A percentile compares a stretch with the other conserved stretches of the same genome.
phyloP scores from a whole-genome alignment of 2,797 vertebrate species.

The Ibycter americanus region DNA sequence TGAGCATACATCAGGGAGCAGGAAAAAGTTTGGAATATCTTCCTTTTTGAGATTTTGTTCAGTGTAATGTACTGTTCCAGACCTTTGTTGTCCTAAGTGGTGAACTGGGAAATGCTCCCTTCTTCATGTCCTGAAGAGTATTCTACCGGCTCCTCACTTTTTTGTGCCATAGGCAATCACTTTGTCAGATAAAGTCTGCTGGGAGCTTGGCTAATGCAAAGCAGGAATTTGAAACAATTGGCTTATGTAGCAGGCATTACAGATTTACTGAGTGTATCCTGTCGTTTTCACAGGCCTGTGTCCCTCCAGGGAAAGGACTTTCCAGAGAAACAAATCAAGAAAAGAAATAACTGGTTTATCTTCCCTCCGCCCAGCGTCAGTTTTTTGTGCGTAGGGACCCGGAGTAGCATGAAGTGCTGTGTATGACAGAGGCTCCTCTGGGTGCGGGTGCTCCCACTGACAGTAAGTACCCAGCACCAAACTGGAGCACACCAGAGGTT shows the following conservation, averaged over 20 bases:
- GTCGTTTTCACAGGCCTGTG: not conserved
- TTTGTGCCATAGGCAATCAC: not conserved
- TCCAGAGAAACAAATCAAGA: not conserved
- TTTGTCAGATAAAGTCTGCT: not conserved
- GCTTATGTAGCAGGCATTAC: not conserved
- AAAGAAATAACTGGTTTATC: not conserved
- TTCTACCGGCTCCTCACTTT: not conserved
- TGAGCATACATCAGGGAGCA: not conserved
- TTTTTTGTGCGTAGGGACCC: not conserved
- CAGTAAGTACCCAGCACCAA: not conserved
- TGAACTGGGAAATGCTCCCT: not conserved
- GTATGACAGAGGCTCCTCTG: not conserved
- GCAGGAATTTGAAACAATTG: not conserved
- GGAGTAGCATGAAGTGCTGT: not conserved
- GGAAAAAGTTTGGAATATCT: conserved; percentile 18
- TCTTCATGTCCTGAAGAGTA: not conserved
- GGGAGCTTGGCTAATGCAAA: not conserved
- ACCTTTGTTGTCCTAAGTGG: not conserved
- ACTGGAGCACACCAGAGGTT: not conserved
- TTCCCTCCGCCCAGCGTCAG: not conserved
- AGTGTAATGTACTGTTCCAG: not conserved
- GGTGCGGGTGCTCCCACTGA: not conserved
- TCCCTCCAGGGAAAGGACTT: not conserved
- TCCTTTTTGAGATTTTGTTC: not conserved
- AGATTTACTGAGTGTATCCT: not conserved